Conservation (phyloP, 1,140 invertebrate genomes). For the Rhopalosiphum maidis region DNA sequence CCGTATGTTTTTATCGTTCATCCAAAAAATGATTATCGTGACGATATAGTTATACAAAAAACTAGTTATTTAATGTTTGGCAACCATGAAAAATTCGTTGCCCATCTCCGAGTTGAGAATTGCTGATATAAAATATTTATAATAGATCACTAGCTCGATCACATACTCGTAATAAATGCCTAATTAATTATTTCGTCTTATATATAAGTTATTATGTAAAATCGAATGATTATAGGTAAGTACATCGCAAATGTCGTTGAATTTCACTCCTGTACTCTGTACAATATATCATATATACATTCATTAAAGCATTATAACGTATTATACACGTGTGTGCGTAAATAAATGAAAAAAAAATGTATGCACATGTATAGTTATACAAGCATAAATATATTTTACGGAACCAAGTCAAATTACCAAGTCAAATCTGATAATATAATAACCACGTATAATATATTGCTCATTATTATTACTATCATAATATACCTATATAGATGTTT, state of each 20-base stretch:
- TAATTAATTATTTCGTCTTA: not conserved
- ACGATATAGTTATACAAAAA: not conserved
- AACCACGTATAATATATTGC: constrained; percentile 33
- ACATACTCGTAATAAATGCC: not conserved
- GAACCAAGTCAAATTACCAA: not conserved
- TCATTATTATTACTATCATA: constrained; percentile 7
- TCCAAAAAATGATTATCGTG: not conserved
- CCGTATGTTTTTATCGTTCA: not conserved
- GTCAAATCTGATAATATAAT: constrained; percentile 52
- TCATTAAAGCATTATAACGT: not conserved
- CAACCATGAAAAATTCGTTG: not conserved
- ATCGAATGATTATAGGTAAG: not conserved
- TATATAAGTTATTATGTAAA: not conserved
- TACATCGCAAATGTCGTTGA: not conserved
- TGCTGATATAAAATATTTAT: not conserved
- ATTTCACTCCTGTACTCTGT: not conserved
- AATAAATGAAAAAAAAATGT: not conserved
- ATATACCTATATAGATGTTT: not conserved
- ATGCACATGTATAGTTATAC: not conserved
- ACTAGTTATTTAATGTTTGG: not conserved
- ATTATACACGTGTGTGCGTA: not conserved
- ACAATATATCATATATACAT: not conserved
- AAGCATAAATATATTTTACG: not conserved
- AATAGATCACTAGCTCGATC: not conserved
- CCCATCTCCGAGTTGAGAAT: not conserved